phyloP scores from a whole-genome alignment of 2,797 vertebrate genomes.

The Phrynocephalus forsythii region DNA sequence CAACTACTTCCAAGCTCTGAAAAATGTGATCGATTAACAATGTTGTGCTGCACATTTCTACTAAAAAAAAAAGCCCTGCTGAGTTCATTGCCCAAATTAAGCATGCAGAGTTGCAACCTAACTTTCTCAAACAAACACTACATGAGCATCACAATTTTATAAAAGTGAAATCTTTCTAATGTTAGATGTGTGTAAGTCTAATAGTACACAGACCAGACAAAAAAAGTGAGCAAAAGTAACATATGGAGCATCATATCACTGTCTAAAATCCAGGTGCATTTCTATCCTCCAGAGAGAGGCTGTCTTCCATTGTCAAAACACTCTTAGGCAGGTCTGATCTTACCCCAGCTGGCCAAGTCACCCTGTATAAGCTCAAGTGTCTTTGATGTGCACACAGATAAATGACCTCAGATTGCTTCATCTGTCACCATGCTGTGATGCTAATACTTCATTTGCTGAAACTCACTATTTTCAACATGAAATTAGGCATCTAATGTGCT shows the following conservation, averaged over 20 bases:
- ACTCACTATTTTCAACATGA: not conserved
- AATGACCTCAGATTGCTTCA: not conserved
- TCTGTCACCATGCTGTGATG: not conserved
- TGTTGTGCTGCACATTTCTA: not conserved
- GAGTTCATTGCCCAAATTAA: not conserved
- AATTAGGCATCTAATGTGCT: not conserved
- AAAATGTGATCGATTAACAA: not conserved
- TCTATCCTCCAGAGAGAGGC: not conserved
- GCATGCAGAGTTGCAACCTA: not conserved
- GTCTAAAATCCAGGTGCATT: not conserved
- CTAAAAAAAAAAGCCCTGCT: not conserved
- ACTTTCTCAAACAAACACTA: not conserved
- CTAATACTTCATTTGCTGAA: slow-evolving; percentile 25
- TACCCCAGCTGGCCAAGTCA: not conserved
- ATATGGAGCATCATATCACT: not conserved
- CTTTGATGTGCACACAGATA: slow-evolving; percentile 2
- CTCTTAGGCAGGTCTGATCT: not conserved
- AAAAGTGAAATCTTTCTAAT: not conserved
- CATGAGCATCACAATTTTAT: not conserved
- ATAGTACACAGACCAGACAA: not conserved
- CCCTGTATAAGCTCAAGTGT: slow-evolving; percentile 1
- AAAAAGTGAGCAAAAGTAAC: not conserved
- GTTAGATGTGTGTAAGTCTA: not conserved
- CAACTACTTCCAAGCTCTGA: not conserved
- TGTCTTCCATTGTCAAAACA: slow-evolving; percentile 8